Conservation (phyloP, 2,113 vertebrate genomes). For the Perca schrenkii region DNA sequence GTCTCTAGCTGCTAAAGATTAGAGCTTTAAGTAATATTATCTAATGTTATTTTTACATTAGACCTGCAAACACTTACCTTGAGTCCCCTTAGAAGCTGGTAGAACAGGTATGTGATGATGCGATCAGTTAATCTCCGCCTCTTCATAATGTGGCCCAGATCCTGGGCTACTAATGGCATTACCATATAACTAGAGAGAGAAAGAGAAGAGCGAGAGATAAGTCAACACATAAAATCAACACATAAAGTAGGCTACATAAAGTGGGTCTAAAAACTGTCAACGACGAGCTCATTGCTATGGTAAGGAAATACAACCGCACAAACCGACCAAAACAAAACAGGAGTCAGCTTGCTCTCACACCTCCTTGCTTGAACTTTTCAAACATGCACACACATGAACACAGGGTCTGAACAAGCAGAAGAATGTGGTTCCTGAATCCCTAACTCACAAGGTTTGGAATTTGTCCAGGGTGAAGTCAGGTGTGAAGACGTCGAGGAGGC, state of each 20-base stretch:
- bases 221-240: background rate
- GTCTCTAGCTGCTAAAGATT: no score
- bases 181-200: conserved; percentile 84
- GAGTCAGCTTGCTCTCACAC: conserved; percentile 29
- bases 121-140: conserved; percentile 77
- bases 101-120: conserved; percentile 84
- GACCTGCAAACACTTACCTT: conserved; percentile 71
- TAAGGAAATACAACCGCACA: conserved; percentile 9
- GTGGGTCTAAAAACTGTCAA: background rate
- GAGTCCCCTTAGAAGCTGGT: conserved; percentile 87
- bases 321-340: conserved; percentile 36
- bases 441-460: conserved; percentile 88
- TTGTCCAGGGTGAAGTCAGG: conserved; percentile 84
- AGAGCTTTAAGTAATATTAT: no score
- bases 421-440: conserved; percentile 59
- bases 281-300: background rate
- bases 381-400: conserved; percentile 43
- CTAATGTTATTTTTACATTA: no score
- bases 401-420: conserved; percentile 35
- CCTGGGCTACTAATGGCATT: conserved; percentile 87
- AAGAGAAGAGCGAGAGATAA: background rate
- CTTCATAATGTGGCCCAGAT: conserved; percentile 87
- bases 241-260: background rate
- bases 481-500: conserved; percentile 87
- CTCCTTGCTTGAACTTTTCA: conserved; percentile 1